Conservation (phyloP, 2,113 vertebrate genomes). For the Seriola aureovittata region DNA sequence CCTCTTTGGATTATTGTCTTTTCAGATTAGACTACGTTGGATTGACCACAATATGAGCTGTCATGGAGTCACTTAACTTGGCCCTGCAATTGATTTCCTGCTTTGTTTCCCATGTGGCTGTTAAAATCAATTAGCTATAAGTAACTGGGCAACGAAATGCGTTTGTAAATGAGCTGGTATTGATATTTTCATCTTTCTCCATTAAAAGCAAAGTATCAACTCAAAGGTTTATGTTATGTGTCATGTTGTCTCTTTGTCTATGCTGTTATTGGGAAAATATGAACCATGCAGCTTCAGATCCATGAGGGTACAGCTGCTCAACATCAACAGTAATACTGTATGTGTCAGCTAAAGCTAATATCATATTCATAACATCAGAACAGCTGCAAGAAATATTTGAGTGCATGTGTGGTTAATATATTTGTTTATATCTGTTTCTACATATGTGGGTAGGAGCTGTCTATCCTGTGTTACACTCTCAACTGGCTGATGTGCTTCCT, state of each 20-base stretch:
- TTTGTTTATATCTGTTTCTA: not conserved
- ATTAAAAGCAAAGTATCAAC: constrained; percentile 72
- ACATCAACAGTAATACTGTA: constrained; percentile 16
- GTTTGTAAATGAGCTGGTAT: constrained; percentile 78
- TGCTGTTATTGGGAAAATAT: constrained; percentile 49
- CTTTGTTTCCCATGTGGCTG: constrained; percentile 65
- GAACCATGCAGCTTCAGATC: constrained; percentile 23
- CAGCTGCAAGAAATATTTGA: not conserved
- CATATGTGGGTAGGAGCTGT: not conserved
- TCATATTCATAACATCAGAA: constrained; percentile 49
- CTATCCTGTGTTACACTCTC: not conserved
- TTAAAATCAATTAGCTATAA: constrained; percentile 82
- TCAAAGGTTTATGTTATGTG: constrained; percentile 70
- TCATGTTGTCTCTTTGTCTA: constrained; percentile 70
- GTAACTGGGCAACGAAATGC: constrained; percentile 71
- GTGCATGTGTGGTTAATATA: not conserved
- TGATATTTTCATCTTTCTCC: constrained; percentile 81
- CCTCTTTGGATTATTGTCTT: constrained; percentile 67
- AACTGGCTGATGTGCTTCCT: not conserved
- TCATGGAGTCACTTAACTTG: constrained; percentile 75
- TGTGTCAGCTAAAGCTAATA: constrained; percentile 50
- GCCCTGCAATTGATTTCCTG: constrained; percentile 76
- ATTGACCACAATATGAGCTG: constrained; percentile 68
- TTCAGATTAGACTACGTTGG: constrained; percentile 64
- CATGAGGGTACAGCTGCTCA: constrained; percentile 2